Evolutionary conservation across 2,888 invertebrate species (phyloP), one percentile per base, ranked within the genome.

Genomic region (Dinocampus coccinellae): DNA sequence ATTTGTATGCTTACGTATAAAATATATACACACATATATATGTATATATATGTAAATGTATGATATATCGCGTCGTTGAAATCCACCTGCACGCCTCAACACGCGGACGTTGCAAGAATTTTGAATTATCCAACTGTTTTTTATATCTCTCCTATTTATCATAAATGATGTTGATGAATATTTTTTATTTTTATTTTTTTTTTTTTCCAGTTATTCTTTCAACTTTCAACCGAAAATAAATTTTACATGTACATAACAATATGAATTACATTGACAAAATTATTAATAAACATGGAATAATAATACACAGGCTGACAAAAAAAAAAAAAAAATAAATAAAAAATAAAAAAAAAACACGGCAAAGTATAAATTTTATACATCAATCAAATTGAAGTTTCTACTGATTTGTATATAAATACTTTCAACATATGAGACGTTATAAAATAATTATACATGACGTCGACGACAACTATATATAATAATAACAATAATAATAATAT

Each of bases 81-180:
- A 66, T 66, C 66, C 71, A 71, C 67, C 71, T 66, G 71, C 71
- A 42, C 39, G 39, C 53, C 53, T 33, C 13, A 66, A 42, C 29
- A 57, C 64, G 60, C 58, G 29, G 58, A 55, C 62, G 62, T 63
- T 66, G 42, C 33, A 42, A 16, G 39, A 64, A 58, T 64, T 39
- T 42, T 13, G 22, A 22, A 61, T 63, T 39, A 26, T 60, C 42
- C 62, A 34, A 6, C 2, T 6, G 29, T 33, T 47, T 47, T 16
- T 53, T 29, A 63, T 53, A 53, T 34, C 24, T 6, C 33, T 4
- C 7, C 42, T 36, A 29, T 39, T 24, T 20, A 64, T 22, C 7
- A 29, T 29, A 29, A n/a, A n/a, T n/a, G n/a, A n/a, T n/a, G n/a
- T n/a, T n/a, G n/a, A n/a, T n/a, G n/a, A n/a, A n/a, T n/a, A n/a